These are phyloP conservation scores for Mesaphorura yosii DNA, from an alignment of 1,140 invertebrate genomes.

Conservation along the genomic window DNA sequence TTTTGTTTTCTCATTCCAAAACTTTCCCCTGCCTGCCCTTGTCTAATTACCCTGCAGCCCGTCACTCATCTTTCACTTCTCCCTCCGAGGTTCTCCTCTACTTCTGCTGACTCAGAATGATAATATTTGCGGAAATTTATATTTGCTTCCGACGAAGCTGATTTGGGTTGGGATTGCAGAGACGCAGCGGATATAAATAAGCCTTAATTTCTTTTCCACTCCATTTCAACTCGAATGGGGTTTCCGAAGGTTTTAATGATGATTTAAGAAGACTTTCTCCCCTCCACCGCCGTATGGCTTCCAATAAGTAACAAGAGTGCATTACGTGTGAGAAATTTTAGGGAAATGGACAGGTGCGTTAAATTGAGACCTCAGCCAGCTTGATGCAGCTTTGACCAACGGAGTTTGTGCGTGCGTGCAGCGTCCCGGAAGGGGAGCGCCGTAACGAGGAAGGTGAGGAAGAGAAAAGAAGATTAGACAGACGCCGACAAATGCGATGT, in stretches of 20 bases:
- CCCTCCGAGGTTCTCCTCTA: neutral
- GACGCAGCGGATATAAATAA: constrained; percentile 30
- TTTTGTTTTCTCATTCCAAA: too few relatives aligned
- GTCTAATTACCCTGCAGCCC: constrained; percentile 10
- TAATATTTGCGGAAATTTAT: neutral
- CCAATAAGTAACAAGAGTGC: too few relatives aligned
- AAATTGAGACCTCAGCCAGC: too few relatives aligned
- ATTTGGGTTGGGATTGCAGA: neutral
- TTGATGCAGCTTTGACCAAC: too few relatives aligned
- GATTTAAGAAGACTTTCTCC: constrained; percentile 26
- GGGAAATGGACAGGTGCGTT: neutral
- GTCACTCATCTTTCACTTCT: constrained; percentile 14
- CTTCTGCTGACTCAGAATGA: too few relatives aligned
- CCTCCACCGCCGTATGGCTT: neutral
- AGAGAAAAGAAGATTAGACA: neutral
- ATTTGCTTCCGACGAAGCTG: neutral
- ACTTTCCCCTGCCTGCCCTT: neutral
- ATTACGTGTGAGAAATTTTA: neutral
- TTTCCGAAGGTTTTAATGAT: constrained; percentile 31
- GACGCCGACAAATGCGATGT: too few relatives aligned
- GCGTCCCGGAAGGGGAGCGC: neutral
- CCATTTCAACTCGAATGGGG: constrained; percentile 27
- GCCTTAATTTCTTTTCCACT: constrained; percentile 32
- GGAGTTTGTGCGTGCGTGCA: neutral
- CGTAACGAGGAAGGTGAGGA: neutral